Evolutionary conservation across 2,113 vertebrate genomes (phyloP).

Genomic region (Scolopax mira): DNA sequence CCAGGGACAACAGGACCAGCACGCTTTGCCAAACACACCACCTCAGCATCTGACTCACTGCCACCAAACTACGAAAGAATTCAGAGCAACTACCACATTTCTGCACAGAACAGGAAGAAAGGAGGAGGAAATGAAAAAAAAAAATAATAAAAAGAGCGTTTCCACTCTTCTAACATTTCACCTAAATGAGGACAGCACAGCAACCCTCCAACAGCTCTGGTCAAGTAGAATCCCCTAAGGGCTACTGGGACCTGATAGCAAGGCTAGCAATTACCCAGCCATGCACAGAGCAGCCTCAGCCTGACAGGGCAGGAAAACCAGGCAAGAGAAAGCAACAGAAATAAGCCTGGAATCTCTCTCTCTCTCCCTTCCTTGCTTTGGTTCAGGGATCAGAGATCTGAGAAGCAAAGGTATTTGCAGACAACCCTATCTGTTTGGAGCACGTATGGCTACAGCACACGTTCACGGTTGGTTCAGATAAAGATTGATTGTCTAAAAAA

Average conservation of each 20-base stretch:
- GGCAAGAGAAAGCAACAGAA: neutral
- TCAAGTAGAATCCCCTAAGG: conserved; percentile 17
- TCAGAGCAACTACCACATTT: conserved; percentile 16
- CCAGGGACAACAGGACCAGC: neutral
- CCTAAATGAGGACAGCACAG: conserved; percentile 43
- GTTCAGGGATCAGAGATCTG: neutral
- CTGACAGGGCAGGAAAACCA: conserved; percentile 20
- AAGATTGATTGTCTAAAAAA: neutral
- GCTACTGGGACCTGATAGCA: conserved; percentile 13
- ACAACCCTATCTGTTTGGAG: neutral
- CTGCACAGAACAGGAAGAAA: neutral
- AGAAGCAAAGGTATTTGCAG: neutral
- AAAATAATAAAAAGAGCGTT: neutral
- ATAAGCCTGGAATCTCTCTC: neutral
- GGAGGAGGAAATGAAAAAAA: too few relatives aligned
- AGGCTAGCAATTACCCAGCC: conserved; percentile 12
- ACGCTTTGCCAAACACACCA: neutral
- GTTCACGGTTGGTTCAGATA: neutral
- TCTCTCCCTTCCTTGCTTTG: neutral
- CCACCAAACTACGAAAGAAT: neutral
- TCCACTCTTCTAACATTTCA: conserved; percentile 22
- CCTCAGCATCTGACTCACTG: conserved; percentile 21
- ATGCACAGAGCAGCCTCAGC: conserved; percentile 6
- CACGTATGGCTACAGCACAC: neutral
- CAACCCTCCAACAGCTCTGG: conserved; percentile 1